Evolutionary conservation across 2,888 invertebrate species (phyloP), one percentile per base, ranked within the genome.

Genomic region (Endomychus coccineus): DNA sequence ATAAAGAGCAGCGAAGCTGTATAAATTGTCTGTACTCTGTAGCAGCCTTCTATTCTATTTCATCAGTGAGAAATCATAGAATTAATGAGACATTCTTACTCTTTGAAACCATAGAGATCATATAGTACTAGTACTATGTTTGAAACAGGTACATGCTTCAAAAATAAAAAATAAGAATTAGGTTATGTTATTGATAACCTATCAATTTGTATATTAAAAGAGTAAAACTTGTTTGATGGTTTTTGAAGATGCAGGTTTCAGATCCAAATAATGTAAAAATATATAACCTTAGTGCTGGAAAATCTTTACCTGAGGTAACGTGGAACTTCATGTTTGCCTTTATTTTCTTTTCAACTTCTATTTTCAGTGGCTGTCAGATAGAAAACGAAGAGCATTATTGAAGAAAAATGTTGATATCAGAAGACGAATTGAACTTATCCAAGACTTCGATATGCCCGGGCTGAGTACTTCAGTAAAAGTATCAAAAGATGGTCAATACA

Each of bases 381-480:
- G 82, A 50, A 88, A 89, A 63, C 78, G 83, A 55, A 74, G 89
- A 48, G 77, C 80, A 4, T 69, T 92, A 43, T 71, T 87, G 33
- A 88, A 89, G 63, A 89, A 89, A 66, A 84, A 92, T 79, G 80
- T 85, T 22, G 95, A 94, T 61, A 73, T 96, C 29, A 74, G 92
- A 49, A 76, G 86, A 50, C 75, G 94, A 57, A 91, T 99, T 52
- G 91, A 97, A 67, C 77, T 98, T 24, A 89, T 99, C 48, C 98
- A 99, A 68, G 98, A 98, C 61, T 98, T 99, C 73, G 91, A 95
- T 52, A 98, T 98, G 98, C 97, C 98, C 15, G 90, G 83, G 30
- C 77, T 97, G 1, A 92, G 94, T 58, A 84, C 83, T 11, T 78
- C 79, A 33, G 74, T 99, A 14, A 74, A 79, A 55, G 75, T 90